Conservation (phyloP, 2,797 vertebrate species). For the Myotis findleyi region DNA sequence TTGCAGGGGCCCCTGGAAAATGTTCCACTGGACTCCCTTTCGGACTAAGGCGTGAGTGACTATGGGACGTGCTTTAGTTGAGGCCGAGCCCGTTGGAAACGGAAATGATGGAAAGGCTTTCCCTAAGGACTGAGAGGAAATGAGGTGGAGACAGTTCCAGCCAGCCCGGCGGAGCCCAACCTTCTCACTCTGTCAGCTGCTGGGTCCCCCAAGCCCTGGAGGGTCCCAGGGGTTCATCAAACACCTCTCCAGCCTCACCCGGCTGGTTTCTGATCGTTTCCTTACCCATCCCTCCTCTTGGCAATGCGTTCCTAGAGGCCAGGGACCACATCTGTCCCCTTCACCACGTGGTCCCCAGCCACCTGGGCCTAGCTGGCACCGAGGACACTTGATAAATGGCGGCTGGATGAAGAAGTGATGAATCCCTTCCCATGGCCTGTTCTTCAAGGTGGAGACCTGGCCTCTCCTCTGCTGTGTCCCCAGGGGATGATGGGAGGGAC, state of each 20-base stretch:
- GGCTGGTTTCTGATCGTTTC: fast-evolving
- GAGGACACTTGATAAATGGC: not conserved
- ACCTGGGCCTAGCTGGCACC: not conserved
- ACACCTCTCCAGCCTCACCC: not conserved
- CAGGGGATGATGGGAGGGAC: too few relatives aligned
- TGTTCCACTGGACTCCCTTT: not conserved
- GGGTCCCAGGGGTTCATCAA: not conserved
- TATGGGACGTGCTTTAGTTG: not conserved
- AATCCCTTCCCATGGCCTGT: not conserved
- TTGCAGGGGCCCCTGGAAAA: not conserved
- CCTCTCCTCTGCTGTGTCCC: not conserved
- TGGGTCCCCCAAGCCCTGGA: not conserved
- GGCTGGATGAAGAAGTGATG: not conserved
- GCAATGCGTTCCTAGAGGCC: not conserved
- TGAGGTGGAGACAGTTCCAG: not conserved
- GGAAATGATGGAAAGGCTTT: not conserved
- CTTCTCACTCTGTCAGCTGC: not conserved
- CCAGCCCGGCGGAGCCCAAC: not conserved
- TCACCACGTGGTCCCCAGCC: not conserved
- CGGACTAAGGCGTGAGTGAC: not conserved
- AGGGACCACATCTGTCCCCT: not conserved
- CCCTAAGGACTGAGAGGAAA: not conserved
- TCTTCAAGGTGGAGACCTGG: not conserved
- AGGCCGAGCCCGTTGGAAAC: not conserved
- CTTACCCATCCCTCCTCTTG: not conserved